These are phyloP conservation scores for Balaeniceps rex DNA, from an alignment of 2,113 vertebrate species.

Conservation along the genomic window DNA sequence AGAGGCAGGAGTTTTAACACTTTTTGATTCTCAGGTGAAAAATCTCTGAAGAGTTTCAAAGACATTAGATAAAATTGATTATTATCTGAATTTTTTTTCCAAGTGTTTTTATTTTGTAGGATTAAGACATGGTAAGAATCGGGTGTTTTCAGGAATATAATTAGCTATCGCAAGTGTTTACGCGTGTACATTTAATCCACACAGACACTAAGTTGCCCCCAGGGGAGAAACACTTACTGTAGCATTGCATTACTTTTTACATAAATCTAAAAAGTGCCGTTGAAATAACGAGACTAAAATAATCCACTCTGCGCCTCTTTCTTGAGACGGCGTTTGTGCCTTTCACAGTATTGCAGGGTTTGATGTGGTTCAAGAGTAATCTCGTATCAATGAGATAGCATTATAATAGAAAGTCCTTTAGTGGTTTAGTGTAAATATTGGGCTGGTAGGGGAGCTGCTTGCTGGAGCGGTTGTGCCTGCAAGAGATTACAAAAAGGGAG, in stretches of 20 bases:
- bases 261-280: conserved; percentile 57
- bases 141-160: conserved; percentile 21
- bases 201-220: conserved; percentile 33
- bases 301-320: conserved; percentile 57
- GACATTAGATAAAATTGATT: neutral
- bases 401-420: conserved; percentile 69
- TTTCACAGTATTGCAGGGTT: conserved; percentile 45
- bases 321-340: conserved; percentile 43
- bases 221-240: conserved; percentile 53
- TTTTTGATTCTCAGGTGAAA: conserved; percentile 38
- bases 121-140: neutral
- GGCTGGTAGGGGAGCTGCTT: conserved; percentile 63
- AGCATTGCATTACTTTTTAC: conserved; percentile 66
- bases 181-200: conserved; percentile 1
- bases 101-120: conserved; percentile 37
- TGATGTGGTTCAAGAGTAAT: conserved; percentile 65
- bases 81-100: neutral
- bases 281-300: conserved; percentile 57
- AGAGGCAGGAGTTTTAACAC: conserved; percentile 35
- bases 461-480: conserved; percentile 56
- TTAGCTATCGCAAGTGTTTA: conserved; percentile 5
- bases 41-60: conserved; percentile 45
- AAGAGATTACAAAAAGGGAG: conserved; percentile 63
- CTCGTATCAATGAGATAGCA: conserved; percentile 63
- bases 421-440: conserved; percentile 68